Base-by-base conservation (phyloP, 2,888 invertebrate species). In the Trimorus sp. region DNA sequence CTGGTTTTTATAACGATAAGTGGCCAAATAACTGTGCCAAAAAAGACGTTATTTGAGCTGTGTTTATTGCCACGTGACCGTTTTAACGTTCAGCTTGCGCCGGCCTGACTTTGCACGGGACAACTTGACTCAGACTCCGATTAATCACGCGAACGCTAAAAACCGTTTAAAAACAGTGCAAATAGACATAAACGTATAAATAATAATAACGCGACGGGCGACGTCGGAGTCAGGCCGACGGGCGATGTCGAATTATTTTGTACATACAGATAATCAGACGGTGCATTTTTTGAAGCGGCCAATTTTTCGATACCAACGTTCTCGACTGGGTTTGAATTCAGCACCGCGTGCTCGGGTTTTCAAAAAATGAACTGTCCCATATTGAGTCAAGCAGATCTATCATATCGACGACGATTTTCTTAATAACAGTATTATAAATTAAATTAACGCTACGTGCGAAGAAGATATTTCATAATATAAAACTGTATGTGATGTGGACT, bases 361-460 rank as follows among this genome's bases (percentile, higher is more conserved):
- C 74, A 79, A 82, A 73, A 79, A 79, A 63, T 71, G 68, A 68
- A 79, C 62, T 60, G 82, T 76, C 82, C 69, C 73, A 45, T 78
- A 71, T 73, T 84, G 76, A 78, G 56, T 79, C 60, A 82, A 80
- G 75, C 82, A 82, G 82, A 85, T 89, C 86, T 87, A 89, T 88
- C 88, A 89, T 89, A 89, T 89, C 88, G 88, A 87, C 85, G 87
- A 81, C 84, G 84, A 83, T 85, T 88, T 89, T 88, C 87, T 88
- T 87, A 87, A 85, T 84, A 87, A 84, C 66, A 79, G 83, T 84
- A 87, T 74, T 85, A 86, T 83, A 78, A 70, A 83, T 83, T 84
- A 84, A 85, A 84, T 78, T 84, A 86, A 51, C 65, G 54, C 60
- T 78, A 82, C 76, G 79, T 69, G 71, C 77, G 26, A 76, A 75